Conservation (phyloP, 2,888 invertebrate genomes). For the Lepidochitona cinerea region DNA sequence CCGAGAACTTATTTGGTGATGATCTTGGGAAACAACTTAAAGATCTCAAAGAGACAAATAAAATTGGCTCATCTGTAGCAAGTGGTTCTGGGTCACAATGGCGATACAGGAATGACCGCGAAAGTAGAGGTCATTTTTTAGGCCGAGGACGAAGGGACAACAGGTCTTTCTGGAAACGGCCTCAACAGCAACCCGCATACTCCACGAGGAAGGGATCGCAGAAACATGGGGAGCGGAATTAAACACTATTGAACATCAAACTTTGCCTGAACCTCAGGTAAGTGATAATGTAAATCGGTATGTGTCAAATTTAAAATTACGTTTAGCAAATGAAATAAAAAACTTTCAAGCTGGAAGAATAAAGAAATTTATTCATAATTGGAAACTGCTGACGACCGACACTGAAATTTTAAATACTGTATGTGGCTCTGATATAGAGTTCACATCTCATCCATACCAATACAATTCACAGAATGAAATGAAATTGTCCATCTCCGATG, state of each 20-base stretch:
- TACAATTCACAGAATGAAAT: not conserved
- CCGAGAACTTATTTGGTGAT: not conserved
- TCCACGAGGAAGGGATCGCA: not conserved
- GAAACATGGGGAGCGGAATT: not conserved
- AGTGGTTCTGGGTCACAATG: no score
- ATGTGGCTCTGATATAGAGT: slow-evolving; percentile 16
- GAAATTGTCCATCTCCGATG: not conserved
- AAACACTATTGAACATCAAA: not conserved
- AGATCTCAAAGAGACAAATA: not conserved
- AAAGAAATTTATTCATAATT: not conserved
- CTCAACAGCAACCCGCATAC: not conserved
- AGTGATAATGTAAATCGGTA: not conserved
- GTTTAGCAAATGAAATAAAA: not conserved
- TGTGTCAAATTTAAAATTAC: not conserved
- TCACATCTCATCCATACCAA: slow-evolving; percentile 3
- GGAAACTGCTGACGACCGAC: not conserved
- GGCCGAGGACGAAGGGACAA: not conserved
- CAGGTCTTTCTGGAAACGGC: no score
- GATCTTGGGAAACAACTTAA: not conserved
- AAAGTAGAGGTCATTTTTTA: not conserved
- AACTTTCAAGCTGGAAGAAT: not conserved
- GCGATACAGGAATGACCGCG: not conserved
- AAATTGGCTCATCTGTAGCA: not conserved
- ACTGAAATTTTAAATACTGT: slow-evolving; percentile 16
- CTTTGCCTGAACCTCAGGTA: not conserved